Evolutionary conservation across 1,140 invertebrate genomes (phyloP), one percentile per base, ranked within the genome.

Genomic region (Camponotus vicinus): DNA sequence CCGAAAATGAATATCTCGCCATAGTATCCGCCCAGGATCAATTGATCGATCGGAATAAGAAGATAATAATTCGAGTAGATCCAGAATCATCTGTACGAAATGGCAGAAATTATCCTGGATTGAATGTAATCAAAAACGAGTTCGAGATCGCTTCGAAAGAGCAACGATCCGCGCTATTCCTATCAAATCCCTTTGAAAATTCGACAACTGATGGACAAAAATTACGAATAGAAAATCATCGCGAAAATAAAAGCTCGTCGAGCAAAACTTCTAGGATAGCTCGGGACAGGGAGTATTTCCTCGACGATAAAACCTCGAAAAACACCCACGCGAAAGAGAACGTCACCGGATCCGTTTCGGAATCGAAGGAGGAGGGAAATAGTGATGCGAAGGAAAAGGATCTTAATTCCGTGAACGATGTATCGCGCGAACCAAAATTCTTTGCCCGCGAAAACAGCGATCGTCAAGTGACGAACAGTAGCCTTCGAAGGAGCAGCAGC

Each of bases 401-500:
- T 61, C 2, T 18, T 1, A 42, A 78, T 64, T 15, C 27, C n/a
- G 40, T 13, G 8, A 40, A 15, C 18, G 61, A 59, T n/a, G 40
- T 15, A 6, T 42, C 66, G 49, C 77, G 18, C 18, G 13, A 79
- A 32, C 75, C 3, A 21, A 52, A 18, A 52, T 63, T 13, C 15
- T 61, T 11, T 3, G 45, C 0, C 3, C 21, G 2, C 21, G 37
- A 11, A 18, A n/a, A 40, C 5, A n/a, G 0, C 18, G 61, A 1
- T 40, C 13, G 11, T 18, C 69, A 13, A n/a, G 27, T 42, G 3
- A 18, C 34, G 71, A 49, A 57, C 11, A 9, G 4, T 52, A 52
- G 7, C 11, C 49, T 42, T 37, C 9, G 21, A 34, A 86, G 67
- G 61, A 83, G 6, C 13, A 79, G 73, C n/a, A 86, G 61, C n/a